phyloP scores from a whole-genome alignment of 2,113 vertebrate species.

The Capreolus pygargus region DNA sequence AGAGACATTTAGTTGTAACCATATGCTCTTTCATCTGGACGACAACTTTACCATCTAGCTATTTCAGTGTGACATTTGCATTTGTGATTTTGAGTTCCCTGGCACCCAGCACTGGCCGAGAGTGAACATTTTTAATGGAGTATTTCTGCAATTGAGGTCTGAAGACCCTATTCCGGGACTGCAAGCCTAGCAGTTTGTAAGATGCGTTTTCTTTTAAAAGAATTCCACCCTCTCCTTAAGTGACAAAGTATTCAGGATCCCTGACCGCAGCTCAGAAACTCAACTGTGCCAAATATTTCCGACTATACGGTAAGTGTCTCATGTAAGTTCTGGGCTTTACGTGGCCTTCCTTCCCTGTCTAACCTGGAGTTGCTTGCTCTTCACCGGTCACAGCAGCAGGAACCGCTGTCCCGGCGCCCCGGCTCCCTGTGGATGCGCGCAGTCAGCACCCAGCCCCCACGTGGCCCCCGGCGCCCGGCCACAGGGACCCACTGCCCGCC shows the following conservation, averaged over 20 bases:
- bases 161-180: neutral
- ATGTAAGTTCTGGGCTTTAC: neutral
- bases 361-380: neutral
- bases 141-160: neutral
- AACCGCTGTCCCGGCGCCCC: neutral
- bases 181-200: neutral
- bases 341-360: neutral
- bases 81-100: neutral
- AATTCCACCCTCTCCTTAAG: neutral
- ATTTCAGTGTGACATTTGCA: neutral
- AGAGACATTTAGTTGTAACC: neutral
- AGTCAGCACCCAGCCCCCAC: rapidly evolving
- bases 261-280: neutral
- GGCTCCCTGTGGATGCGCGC: rapidly evolving
- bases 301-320: neutral
- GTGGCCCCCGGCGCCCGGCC: rapidly evolving
- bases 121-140: neutral
- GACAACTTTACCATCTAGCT: neutral
- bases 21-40: conserved; percentile 32
- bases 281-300: neutral
- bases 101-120: neutral
- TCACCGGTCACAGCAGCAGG: rapidly evolving
- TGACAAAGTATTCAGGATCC: neutral
- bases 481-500: neutral
- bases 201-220: neutral